phyloP scores from a whole-genome alignment of 2,797 vertebrate genomes.

The Esox masquinongy region DNA sequence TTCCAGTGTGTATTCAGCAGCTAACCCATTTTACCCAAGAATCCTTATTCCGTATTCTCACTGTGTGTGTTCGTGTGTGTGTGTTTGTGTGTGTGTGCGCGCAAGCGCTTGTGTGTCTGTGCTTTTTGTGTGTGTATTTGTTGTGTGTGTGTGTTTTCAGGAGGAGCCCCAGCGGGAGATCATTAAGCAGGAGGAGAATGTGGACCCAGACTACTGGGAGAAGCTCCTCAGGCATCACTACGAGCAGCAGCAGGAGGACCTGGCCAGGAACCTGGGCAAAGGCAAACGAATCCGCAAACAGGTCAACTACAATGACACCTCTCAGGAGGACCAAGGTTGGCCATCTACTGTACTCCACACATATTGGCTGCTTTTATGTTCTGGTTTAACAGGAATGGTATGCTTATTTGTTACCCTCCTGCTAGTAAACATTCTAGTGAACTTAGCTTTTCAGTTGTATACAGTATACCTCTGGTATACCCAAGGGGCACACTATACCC shows the following conservation, averaged over 20 bases:
- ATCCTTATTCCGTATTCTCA: neutral
- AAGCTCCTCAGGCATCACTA: slow-evolving; percentile 97
- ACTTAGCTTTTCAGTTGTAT: neutral
- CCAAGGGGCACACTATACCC: neutral
- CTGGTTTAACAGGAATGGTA: neutral
- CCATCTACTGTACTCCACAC: neutral
- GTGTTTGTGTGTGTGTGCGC: slow-evolving; percentile 13
- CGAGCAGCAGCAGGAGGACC: slow-evolving; percentile 97
- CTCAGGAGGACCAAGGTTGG: slow-evolving; percentile 98
- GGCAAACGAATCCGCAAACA: slow-evolving; percentile 98
- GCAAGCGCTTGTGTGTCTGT: slow-evolving; percentile 1
- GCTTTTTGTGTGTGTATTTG: slow-evolving; percentile 13
- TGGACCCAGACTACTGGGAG: slow-evolving; percentile 99
- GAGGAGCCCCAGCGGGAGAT: slow-evolving; percentile 97
- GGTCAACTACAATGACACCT: slow-evolving; percentile 98
- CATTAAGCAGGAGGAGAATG: slow-evolving; percentile 99
- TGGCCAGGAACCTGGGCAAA: slow-evolving; percentile 95
- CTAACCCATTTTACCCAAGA: neutral
- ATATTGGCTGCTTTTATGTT: neutral
- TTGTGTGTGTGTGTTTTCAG: slow-evolving; percentile 61
- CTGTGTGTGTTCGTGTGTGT: slow-evolving; percentile 1
- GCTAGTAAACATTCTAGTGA: neutral
- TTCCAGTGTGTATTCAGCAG: neutral
- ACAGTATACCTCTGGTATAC: neutral
- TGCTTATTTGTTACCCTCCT: neutral